Evolutionary conservation across 1,140 invertebrate species (phyloP).

Genomic region (Caenorhabditis briggsae): DNA sequence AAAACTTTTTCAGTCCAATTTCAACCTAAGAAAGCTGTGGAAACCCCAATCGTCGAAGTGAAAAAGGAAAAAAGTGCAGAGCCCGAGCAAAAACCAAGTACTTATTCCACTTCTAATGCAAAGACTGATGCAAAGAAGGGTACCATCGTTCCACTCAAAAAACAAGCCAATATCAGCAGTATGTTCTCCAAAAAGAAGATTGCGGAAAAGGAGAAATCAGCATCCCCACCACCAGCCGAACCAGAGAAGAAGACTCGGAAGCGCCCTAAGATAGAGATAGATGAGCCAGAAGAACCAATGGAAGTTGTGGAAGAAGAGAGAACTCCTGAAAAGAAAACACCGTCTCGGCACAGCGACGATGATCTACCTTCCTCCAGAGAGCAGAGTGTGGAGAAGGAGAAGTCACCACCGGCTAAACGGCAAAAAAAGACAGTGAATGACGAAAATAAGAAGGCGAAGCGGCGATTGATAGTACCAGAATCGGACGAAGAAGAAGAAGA

Average conservation of each 20-base stretch:
- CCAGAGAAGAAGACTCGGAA: slow-evolving; percentile 16
- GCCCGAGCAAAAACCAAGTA: slow-evolving; percentile 16
- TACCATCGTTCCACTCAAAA: background rate
- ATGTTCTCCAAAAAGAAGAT: slow-evolving; percentile 19
- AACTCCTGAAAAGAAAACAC: background rate
- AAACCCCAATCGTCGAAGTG: background rate
- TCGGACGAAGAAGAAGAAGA: background rate
- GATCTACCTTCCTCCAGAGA: slow-evolving; percentile 27
- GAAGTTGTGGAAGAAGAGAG: background rate
- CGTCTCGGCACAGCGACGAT: background rate
- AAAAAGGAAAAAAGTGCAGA: slow-evolving; percentile 20
- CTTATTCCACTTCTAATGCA: background rate
- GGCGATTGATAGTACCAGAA: slow-evolving; percentile 16
- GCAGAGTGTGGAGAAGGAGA: slow-evolving; percentile 22
- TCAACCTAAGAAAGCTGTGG: background rate
- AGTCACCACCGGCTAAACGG: slow-evolving; percentile 12
- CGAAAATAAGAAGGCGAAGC: slow-evolving; percentile 31
- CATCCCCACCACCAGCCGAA: background rate
- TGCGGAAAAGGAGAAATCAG: background rate
- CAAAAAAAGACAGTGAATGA: slow-evolving; percentile 6
- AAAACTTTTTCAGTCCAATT: background rate
- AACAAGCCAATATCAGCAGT: slow-evolving; percentile 11
- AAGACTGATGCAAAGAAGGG: background rate
- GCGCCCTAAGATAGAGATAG: slow-evolving; percentile 11
- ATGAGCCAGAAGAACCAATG: background rate